These are phyloP conservation scores for Ephydatia muelleri DNA, from an alignment of 37 sponge, comb jelly and placozoan genomes.

Conservation along the genomic window DNA sequence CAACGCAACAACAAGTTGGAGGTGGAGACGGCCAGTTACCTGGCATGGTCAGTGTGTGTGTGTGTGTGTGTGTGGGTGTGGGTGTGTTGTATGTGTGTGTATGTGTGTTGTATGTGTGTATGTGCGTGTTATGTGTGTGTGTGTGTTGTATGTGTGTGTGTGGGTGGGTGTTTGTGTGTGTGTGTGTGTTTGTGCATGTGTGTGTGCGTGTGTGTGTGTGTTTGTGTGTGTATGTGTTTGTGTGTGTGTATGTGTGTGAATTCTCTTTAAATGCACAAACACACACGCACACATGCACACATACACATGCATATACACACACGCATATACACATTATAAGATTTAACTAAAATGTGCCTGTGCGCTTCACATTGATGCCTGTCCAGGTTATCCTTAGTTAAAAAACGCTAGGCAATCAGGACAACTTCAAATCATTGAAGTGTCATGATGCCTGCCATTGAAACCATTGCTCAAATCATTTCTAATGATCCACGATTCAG, in stretches of 20 bases:
- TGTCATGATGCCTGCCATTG: not conserved
- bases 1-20: not conserved
- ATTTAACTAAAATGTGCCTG: not conserved
- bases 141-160: too few relatives aligned
- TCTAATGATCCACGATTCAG: not conserved
- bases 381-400: too few relatives aligned
- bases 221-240: not conserved
- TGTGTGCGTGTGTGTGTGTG: too few relatives aligned
- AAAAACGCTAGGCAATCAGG: not conserved
- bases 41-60: not conserved
- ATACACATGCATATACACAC: too few relatives aligned
- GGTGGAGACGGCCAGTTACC: not conserved
- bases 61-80: not conserved
- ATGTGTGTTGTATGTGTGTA: too few relatives aligned
- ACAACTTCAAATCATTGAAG: conserved; percentile 2
- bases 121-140: not conserved
- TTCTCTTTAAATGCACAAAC: too few relatives aligned
- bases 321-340: not conserved
- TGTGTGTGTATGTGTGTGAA: too few relatives aligned
- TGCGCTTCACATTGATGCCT: not conserved
- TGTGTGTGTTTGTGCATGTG: too few relatives aligned
- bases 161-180: too few relatives aligned
- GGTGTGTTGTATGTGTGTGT: not conserved
- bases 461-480: not conserved
- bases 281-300: too few relatives aligned